Evolutionary conservation across 2,888 invertebrate genomes (phyloP), one percentile per base, ranked within the genome.

Genomic region (Dermolepida albohirtum): DNA sequence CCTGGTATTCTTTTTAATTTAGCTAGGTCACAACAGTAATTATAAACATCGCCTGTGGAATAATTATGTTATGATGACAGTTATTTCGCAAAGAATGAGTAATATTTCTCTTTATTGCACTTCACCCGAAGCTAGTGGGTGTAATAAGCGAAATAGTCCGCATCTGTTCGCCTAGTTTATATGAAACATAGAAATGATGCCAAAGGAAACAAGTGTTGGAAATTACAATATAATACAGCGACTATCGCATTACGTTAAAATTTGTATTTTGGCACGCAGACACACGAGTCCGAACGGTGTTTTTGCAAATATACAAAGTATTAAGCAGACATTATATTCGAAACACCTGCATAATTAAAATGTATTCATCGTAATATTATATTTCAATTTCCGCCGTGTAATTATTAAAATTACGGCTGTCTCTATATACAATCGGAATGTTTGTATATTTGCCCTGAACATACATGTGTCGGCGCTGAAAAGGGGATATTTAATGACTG

Each of bases 181-280:
- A 47, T 54, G 50, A 66, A 66, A 66, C 49, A 29, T 47, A 8
- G 54, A 49, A 39, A 44, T 12, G 41, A 17, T 16, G 64, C 27
- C 16, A 40, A 41, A 14, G 65, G 54, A 55, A 65, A 43, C 65
- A 39, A 65, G 65, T 65, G 65, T 44, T 65, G 29, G 65, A 65
- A 65, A 65, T 65, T 65, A 54, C 65, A 65, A 65, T 65, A 54
- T 65, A 65, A 65, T 65, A 55, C 55, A 43, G 44, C 65, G 65
- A 65, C 52, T 52, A 65, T 65, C 44, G 40, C 29, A 44, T 65
- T 54, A 54, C 64, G 51, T 40, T 17, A 34, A 65, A 65, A 54
- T 65, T 65, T 65, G 65, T 40, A 55, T 55, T 55, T 40, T n/a
- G 41, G 22, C 12, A 8, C 12, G 8, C 55, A 55, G 41, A 55